Base-by-base conservation (phyloP, 2,113 vertebrate species). In the Semnornis frantzii region DNA sequence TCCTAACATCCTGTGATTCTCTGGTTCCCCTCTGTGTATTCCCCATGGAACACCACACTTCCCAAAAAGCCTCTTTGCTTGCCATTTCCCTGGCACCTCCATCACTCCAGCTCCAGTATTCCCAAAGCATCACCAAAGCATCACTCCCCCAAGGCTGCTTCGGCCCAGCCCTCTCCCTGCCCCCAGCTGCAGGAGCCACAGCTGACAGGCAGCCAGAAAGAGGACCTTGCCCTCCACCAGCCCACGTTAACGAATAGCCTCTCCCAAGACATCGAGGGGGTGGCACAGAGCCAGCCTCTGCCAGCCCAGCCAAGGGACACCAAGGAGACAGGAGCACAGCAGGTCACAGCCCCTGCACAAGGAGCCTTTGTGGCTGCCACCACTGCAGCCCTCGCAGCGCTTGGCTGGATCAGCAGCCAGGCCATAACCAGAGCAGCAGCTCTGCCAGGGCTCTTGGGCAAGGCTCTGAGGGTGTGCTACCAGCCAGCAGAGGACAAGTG, bases 271-370 rank as follows among this genome's bases (percentile, higher is more conserved):
- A 93, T 94, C 78, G 52, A 31, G 93, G 83, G 95, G 59, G 24
- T 96, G 97, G 97, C 97, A 90, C 3, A 0, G 62, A 63, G 93
- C 96, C 97, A 97, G 71, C 52, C 72, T 82, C 87, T 10, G 18
- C 31, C 0, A 34, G 90, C 93, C 82, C 72, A 60, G 85, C 75
- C 2, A 2, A 92, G 21, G 50, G 65, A 78, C 4, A 16, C 69
- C 31, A 23, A 69, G 62, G 50, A 86, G 69, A 71, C 3, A 0
- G 70, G 46, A 93, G 82, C 66, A 4, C 31, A 71, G 55, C 1
- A 0, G 3, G 2, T 62, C 87, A 85, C 64, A 76, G 62, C 8
- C 33, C 72, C 48, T 76, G 91, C 90, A 95, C 81, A 93, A 94
- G 91, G 69, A 46, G 79, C 70, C 87, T 91, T 86, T 94, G 89